Evolutionary conservation across 92 coral and sea anemone species (phyloP).

Genomic region (Metridium senile): DNA sequence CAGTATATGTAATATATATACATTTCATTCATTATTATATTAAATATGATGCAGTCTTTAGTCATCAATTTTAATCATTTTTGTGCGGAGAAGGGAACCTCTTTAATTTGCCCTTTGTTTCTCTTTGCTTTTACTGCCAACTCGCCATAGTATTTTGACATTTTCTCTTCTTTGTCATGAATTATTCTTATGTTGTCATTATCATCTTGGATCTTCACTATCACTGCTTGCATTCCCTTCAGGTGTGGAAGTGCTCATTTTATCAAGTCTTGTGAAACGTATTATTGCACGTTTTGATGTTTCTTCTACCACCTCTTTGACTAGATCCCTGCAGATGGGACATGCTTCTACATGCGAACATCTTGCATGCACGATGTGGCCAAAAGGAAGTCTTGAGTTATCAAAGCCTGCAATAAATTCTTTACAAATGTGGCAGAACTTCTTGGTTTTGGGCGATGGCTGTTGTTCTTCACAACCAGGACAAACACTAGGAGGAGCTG

Average conservation of each 20-base stretch:
- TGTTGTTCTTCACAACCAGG: constrained; percentile 21
- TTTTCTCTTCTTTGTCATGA: constrained; percentile 23
- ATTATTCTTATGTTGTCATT: background rate
- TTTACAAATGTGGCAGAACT: constrained; percentile 25
- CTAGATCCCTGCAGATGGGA: constrained; percentile 10
- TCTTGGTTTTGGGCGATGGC: constrained; percentile 7
- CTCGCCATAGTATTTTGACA: constrained; percentile 31
- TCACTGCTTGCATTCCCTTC: background rate
- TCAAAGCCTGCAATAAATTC: background rate
- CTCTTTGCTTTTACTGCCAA: constrained; percentile 24
- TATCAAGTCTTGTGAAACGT: constrained; percentile 20
- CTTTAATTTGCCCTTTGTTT: constrained; percentile 31
- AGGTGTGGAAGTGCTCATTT: background rate
- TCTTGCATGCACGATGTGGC: constrained; percentile 24
- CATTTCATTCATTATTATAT: too few relatives aligned
- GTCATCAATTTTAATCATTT: constrained; percentile 19
- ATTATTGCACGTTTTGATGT: constrained; percentile 5
- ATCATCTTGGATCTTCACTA: background rate
- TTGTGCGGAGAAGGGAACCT: constrained; percentile 35
- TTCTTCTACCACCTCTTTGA: constrained; percentile 17
- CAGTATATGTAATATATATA: too few relatives aligned
- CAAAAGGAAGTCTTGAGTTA: constrained; percentile 3
- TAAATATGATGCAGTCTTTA: background rate
- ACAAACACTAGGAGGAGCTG: constrained; percentile 5
- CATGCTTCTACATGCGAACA: background rate